Percentiles rank a stretch among this genome's conserved stretches.
phyloP scores from a whole-genome alignment of 64 coral and sea anemone species.

The Pachyseris speciosa region DNA sequence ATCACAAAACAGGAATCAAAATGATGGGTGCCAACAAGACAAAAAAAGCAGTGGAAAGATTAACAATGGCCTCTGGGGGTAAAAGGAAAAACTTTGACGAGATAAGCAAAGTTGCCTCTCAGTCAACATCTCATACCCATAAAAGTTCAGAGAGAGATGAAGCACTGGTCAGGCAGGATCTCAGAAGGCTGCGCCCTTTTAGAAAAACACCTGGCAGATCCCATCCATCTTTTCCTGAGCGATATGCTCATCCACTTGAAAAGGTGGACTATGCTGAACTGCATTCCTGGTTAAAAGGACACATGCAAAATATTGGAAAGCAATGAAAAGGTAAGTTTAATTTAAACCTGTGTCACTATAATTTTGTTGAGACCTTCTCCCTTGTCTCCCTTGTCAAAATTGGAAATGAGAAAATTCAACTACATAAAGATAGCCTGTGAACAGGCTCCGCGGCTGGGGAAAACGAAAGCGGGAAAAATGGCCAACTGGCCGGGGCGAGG shows the following conservation, averaged over 20 bases:
- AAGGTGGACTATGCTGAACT: conserved; percentile 32
- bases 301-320: not conserved
- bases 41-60: conserved; percentile 17
- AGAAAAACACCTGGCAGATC: conserved; percentile 23
- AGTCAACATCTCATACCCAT: conserved; percentile 34
- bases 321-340: too few relatives aligned
- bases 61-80: conserved; percentile 22
- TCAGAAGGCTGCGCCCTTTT: conserved; percentile 37
- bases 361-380: not conserved
- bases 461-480: too few relatives aligned
- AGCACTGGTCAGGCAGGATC: not conserved
- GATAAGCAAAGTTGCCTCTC: conserved; percentile 12
- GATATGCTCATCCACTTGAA: conserved; percentile 19
- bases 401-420: too few relatives aligned
- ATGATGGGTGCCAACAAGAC: conserved; percentile 60
- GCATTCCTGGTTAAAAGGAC: conserved; percentile 12
- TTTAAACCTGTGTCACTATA: not conserved
- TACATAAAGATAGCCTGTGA: too few relatives aligned
- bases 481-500: too few relatives aligned
- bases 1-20: conserved; percentile 29
- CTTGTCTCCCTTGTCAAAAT: too few relatives aligned
- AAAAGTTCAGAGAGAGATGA: conserved; percentile 46
- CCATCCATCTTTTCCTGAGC: conserved; percentile 50
- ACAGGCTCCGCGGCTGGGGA: too few relatives aligned
- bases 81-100: conserved; percentile 31